Base-by-base conservation (phyloP, 2,113 vertebrate species). In the Tauraco erythrolophus region DNA sequence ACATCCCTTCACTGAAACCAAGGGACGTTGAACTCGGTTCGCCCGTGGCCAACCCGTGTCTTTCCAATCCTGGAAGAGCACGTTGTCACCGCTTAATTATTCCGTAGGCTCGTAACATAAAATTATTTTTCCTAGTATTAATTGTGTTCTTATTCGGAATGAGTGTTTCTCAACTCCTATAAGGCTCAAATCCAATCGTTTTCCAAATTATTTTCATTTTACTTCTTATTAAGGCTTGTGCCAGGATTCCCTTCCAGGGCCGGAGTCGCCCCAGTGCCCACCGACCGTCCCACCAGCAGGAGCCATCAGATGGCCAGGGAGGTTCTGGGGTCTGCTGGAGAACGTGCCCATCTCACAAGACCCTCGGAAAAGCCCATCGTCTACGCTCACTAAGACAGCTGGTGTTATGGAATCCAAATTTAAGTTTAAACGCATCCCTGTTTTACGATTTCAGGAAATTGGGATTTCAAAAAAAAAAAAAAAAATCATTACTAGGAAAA, bases 11-110 rank as follows among this genome's bases (percentile, higher is more conserved):
- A 6, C 39, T 8, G 62, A 48, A 43, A 25, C 19, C 56, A 12
- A 39, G 8, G 43, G 24, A 8, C 19, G 2, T 1, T 15, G 17
- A 48, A 8, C 25, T 18, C 18, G 0, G 2, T 1, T 14, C 1
- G 2, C 14, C 27, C 9, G 1, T 6, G 17, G 57, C 43, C 56
- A 57, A 71, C 24, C n/a, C 2, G 0, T 7, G 30, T 61, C 64
- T 31, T 46, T 30, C 50, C n/a, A 22, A 35, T 19, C 66, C 51
- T 10, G 4, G 51, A 80, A 54, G 4, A 58, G n/a, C 8, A 31
- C 0, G 30, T 41, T 8, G 25, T 19, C 53, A 45, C 64, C 27
- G 3, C 54, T 88, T 45, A 53, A 53, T 46, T 51, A 50, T 50
- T 78, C 75, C 43, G 39, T 13, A 77, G 68, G 35, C 54, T 89